Evolutionary conservation across 2,888 invertebrate species (phyloP), one percentile per base, ranked within the genome.

Genomic region (Nesidiocoris tenuis): DNA sequence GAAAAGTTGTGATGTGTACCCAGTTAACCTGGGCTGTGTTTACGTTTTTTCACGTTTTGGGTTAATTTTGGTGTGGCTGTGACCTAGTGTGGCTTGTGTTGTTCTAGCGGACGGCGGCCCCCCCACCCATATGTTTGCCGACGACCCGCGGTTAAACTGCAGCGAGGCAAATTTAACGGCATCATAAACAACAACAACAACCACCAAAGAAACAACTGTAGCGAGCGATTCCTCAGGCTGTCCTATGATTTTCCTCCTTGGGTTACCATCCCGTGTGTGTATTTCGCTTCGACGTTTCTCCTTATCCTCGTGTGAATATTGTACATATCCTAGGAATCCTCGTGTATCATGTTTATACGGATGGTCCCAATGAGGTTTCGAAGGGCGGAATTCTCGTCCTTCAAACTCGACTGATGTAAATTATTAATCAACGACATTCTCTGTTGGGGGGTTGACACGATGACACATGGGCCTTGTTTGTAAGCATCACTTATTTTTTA

Each of bases 51-150:
- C 5, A 39, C 12, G 39, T 39, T n/a, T n/a, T n/a, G n/a, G n/a
- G n/a, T n/a, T n/a, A n/a, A n/a, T n/a, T n/a, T n/a, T n/a, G n/a
- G n/a, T n/a, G n/a, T n/a, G n/a, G n/a, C n/a, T 54, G 61, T n/a
- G 5, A 59, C 17, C 12, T 59, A 12, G 7, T 59, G 61, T 59
- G 61, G 22, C 19, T 2, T 65, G 23, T 65, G 72, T 72, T 72
- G 72, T 72, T 72, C 39, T 72, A 72, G 72, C 79, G 66, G 80
- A 80, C 65, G 79, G 79, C 61, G 80, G 78, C 2, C 76, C 78
- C 12, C 80, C 79, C n/a, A 79, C 79, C 12, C 79, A 81, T 74
- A 74, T 81, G 61, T 81, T 78, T 65, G 80, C 81, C 7, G 81
- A 81, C 77, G 79, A 79, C 68, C 79, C 80, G n/a, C 78, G 75